These are phyloP conservation scores for Pegoplata infirma DNA, from an alignment of 2,888 invertebrate genomes.

Conservation along the genomic window DNA sequence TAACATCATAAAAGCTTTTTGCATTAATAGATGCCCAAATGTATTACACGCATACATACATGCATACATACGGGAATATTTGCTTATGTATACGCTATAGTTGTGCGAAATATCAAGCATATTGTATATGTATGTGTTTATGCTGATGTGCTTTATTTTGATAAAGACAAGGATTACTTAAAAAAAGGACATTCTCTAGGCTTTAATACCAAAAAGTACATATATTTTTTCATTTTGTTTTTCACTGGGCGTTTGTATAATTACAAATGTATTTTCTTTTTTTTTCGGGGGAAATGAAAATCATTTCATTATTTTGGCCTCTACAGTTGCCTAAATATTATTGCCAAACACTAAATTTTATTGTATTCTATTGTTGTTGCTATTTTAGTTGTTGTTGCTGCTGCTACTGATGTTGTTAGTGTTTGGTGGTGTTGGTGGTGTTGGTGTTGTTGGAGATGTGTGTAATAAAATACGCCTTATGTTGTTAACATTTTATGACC, in stretches of 20 bases:
- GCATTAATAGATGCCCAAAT: slow-evolving; percentile 33
- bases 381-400: too few species aligned
- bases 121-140: not conserved
- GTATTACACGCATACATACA: not conserved
- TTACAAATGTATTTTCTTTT: slow-evolving; percentile 12
- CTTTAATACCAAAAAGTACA: not conserved
- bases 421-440: not conserved
- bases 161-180: slow-evolving; percentile 8
- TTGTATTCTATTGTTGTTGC: too few species aligned
- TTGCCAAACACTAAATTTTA: too few species aligned
- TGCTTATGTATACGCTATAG: too few species aligned
- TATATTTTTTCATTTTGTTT: not conserved
- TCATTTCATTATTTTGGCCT: not conserved
- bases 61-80: not conserved
- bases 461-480: slow-evolving; percentile 55
- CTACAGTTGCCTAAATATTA: not conserved
- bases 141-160: slow-evolving; percentile 1
- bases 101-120: not conserved
- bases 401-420: not conserved
- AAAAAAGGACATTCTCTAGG: slow-evolving; percentile 15
- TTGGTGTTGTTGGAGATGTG: not conserved
- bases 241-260: slow-evolving; percentile 22
- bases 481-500: slow-evolving; percentile 55
- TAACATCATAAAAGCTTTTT: slow-evolving; percentile 48
- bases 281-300: not conserved